These are phyloP conservation scores for Ploceus nigricollis DNA, from an alignment of 2,113 vertebrate species.

Conservation along the genomic window DNA sequence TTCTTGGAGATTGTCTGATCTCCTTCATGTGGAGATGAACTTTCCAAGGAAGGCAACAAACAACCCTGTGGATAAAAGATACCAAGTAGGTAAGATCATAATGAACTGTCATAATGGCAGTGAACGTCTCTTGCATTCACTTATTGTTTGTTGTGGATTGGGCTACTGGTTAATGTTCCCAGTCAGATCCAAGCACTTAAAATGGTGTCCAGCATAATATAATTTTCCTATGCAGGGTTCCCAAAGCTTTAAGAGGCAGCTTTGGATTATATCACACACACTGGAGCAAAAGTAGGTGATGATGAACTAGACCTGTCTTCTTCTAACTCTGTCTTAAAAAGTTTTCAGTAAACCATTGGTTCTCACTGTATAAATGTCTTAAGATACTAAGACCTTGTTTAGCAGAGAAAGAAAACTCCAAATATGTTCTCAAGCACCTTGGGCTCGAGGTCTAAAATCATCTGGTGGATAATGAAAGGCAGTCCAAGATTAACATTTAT, in stretches of 20 bases:
- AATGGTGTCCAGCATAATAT: background rate
- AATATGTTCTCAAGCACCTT: background rate
- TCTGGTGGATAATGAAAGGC: background rate
- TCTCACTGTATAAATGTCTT: background rate
- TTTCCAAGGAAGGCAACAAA: background rate
- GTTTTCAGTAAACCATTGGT: background rate
- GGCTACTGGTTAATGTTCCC: background rate
- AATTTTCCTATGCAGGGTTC: background rate
- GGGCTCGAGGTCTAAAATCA: background rate
- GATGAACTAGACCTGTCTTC: background rate
- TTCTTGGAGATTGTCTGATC: background rate
- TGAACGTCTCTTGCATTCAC: background rate
- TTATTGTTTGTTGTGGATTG: background rate
- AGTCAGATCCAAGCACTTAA: background rate
- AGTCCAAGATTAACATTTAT: background rate
- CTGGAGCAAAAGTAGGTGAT: background rate
- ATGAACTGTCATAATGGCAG: background rate
- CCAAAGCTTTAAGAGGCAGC: background rate
- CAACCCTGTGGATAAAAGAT: background rate
- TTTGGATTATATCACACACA: background rate
- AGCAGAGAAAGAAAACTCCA: background rate
- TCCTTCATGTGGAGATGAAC: background rate
- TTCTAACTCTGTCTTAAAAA: background rate
- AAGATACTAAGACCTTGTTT: background rate
- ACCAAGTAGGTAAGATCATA: background rate